Conservation (phyloP, 2,888 invertebrate genomes). For the Thecophora atra region DNA sequence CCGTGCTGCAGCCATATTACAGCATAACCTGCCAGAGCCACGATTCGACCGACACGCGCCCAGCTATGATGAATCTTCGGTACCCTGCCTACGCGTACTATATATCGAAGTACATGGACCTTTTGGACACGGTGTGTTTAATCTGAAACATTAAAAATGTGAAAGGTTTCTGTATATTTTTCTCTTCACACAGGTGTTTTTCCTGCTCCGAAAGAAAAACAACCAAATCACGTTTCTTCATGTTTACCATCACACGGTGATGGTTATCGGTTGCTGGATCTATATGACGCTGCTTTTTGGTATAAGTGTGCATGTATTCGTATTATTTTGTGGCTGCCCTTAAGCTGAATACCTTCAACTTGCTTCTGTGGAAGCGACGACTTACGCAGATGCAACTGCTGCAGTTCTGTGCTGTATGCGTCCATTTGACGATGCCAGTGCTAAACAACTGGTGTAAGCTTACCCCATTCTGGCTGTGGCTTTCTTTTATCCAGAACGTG, state of each 20-base stretch:
- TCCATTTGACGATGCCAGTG: constrained; percentile 67
- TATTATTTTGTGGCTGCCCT: constrained; percentile 80
- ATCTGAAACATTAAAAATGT: background rate
- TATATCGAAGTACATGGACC: constrained; percentile 72
- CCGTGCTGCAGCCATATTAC: constrained; percentile 45
- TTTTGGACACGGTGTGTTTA: constrained; percentile 71
- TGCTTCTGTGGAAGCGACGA: constrained; percentile 80
- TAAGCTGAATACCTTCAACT: constrained; percentile 67
- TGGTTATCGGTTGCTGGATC: constrained; percentile 75
- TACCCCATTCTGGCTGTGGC: constrained; percentile 25
- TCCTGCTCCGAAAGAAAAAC: constrained; percentile 79
- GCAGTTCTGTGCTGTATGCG: constrained; percentile 71
- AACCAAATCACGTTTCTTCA: constrained; percentile 82
- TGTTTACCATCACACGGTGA: constrained; percentile 82
- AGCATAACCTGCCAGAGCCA: constrained; percentile 43
- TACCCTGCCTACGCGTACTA: constrained; percentile 71
- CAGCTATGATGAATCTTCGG: constrained; percentile 61
- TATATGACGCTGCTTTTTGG: constrained; percentile 69
- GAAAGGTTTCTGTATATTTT: background rate
- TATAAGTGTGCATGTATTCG: constrained; percentile 80
- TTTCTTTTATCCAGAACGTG: constrained; percentile 44
- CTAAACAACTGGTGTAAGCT: constrained; percentile 46
- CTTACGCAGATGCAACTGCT: constrained; percentile 83
- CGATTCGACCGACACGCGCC: constrained; percentile 41
- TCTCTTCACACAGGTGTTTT: constrained; percentile 64